Conservation (phyloP, 2,888 invertebrate species). For the Nomada flava region DNA sequence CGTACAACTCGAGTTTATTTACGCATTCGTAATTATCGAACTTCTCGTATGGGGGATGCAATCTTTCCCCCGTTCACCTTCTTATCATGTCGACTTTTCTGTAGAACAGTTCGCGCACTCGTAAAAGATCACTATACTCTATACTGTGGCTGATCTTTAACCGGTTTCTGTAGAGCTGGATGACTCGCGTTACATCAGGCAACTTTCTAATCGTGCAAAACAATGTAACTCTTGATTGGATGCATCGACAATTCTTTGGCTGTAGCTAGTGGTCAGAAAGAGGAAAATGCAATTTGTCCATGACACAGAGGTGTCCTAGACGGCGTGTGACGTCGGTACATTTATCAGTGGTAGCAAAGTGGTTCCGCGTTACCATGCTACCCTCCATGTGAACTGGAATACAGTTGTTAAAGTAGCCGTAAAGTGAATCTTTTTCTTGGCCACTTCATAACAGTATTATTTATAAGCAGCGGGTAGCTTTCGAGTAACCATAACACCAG, state of each 20-base stretch:
- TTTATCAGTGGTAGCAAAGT: conserved; percentile 22
- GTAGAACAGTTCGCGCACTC: background rate
- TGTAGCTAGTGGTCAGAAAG: conserved; percentile 3
- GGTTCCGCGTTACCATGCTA: conserved; percentile 14
- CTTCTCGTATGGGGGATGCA: background rate
- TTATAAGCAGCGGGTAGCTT: conserved; percentile 19
- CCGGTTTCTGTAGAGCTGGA: conserved; percentile 45
- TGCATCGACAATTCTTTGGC: conserved; percentile 41
- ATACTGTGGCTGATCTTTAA: conserved; percentile 46
- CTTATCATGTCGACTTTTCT: conserved; percentile 26
- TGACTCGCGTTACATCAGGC: conserved; percentile 39
- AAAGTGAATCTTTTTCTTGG: conserved; percentile 1
- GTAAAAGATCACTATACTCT: conserved; percentile 17
- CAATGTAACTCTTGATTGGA: conserved; percentile 48
- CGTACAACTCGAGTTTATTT: background rate
- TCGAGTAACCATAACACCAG: conserved; percentile 11
- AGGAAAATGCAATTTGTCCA: background rate
- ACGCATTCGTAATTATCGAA: background rate
- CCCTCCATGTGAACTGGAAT: conserved; percentile 4
- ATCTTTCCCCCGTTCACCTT: background rate
- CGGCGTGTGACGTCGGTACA: background rate
- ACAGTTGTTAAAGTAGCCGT: conserved; percentile 20
- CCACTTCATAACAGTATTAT: conserved; percentile 20
- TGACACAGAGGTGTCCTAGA: background rate
- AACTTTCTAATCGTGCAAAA: conserved; percentile 59